Evolutionary conservation across 2,113 vertebrate species (phyloP).

Genomic region (Catharus minimus): DNA sequence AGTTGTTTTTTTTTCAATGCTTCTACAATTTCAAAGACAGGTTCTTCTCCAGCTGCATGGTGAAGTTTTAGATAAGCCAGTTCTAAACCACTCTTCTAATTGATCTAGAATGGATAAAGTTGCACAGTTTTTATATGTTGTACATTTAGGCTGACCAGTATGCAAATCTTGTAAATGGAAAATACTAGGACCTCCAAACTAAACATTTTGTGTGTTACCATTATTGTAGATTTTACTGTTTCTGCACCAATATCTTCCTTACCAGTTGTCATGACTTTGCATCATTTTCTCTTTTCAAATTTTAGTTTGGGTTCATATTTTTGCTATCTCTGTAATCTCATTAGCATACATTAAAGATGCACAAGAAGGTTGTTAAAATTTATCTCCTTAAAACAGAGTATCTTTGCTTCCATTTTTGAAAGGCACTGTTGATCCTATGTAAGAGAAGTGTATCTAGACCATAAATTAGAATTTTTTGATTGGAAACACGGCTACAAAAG

Average conservation of each 20-base stretch:
- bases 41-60: background rate
- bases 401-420: background rate
- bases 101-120: background rate
- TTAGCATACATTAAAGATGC: background rate
- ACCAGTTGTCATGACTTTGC: fast-evolving
- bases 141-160: background rate
- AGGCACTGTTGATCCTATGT: background rate
- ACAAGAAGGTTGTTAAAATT: background rate
- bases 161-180: background rate
- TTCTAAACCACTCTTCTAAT: background rate
- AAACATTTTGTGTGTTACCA: background rate
- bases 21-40: background rate
- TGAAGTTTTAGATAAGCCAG: background rate
- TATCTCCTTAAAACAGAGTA: background rate
- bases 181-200: background rate
- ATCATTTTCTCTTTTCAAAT: background rate
- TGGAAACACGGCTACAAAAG: background rate
- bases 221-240: background rate
- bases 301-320: background rate
- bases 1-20: fast-evolving
- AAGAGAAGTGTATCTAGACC: background rate
- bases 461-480: background rate
- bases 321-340: background rate
- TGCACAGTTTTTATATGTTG: background rate
- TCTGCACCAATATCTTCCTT: background rate